phyloP scores from a whole-genome alignment of 35 echinoderm and acorn worm species.

The Lytechinus variegatus region DNA sequence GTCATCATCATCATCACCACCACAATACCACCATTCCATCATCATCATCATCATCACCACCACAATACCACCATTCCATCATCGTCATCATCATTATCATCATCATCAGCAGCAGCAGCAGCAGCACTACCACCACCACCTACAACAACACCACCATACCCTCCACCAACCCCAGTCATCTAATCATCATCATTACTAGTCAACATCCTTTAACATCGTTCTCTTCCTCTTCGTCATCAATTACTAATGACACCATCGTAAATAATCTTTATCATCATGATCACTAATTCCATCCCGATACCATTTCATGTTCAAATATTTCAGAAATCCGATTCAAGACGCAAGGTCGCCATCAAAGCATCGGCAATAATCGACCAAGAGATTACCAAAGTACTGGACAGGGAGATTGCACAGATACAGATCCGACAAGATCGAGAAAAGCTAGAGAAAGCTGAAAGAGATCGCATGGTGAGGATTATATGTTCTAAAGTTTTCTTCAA shows the following conservation, averaged over 20 bases:
- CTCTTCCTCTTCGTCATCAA: neutral
- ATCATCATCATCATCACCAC: neutral
- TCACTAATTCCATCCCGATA: neutral
- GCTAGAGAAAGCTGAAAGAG: neutral
- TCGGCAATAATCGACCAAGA: neutral
- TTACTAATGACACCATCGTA: neutral
- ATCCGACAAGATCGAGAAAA: neutral
- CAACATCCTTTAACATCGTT: no score
- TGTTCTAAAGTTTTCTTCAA: neutral
- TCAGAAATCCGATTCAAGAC: neutral
- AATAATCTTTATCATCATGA: neutral
- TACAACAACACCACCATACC: no score
- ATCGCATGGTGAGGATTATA: neutral
- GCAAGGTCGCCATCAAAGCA: neutral
- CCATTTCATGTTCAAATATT: neutral
- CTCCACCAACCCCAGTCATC: no score
- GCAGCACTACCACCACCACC: no score
- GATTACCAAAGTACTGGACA: neutral
- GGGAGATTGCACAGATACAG: neutral
- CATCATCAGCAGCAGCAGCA: neutral
- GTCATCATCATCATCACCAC: neutral
- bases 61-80: neutral
- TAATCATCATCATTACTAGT: no score
- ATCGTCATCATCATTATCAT: neutral
- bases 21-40: neutral